Conservation (phyloP, 2,113 vertebrate species). For the Scomber japonicus region DNA sequence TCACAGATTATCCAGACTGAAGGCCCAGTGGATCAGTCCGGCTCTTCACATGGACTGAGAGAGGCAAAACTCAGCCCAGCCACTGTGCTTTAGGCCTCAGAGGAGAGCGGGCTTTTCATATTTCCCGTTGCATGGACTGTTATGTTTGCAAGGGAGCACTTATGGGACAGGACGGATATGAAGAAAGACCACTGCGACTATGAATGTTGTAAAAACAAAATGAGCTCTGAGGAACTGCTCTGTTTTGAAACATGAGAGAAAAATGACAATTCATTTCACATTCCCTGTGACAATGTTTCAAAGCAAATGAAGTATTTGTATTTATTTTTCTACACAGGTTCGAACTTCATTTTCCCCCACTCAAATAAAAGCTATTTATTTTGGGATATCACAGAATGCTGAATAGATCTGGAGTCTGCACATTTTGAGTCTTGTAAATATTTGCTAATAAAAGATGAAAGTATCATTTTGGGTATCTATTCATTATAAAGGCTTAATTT, state of each 20-base stretch:
- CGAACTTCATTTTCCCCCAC: slow-evolving; percentile 75
- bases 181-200: slow-evolving; percentile 86
- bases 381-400: slow-evolving; percentile 93
- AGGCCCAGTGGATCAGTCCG: slow-evolving; percentile 44
- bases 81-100: slow-evolving; percentile 57
- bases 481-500: slow-evolving; percentile 12
- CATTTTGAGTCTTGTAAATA: slow-evolving; percentile 98
- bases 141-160: slow-evolving; percentile 88
- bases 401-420: slow-evolving; percentile 93
- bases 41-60: slow-evolving; percentile 36
- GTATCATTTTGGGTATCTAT: slow-evolving; percentile 48
- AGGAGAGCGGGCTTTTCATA: slow-evolving; percentile 64
- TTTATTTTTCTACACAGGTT: slow-evolving; percentile 84
- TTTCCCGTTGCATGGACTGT: slow-evolving; percentile 67
- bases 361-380: slow-evolving; percentile 96
- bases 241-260: slow-evolving; percentile 59
- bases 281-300: slow-evolving; percentile 71
- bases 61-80: slow-evolving; percentile 33
- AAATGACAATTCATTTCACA: slow-evolving; percentile 68
- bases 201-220: slow-evolving; percentile 91
- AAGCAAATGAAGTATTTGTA: slow-evolving; percentile 74
- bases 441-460: slow-evolving; percentile 90
- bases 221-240: slow-evolving; percentile 61
- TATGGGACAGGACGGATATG: slow-evolving; percentile 79
- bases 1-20: slow-evolving; percentile 61